Percentiles rank a stretch among this genome's conserved stretches.
phyloP scores from a whole-genome alignment of 2,797 vertebrate genomes.

The Enteromius anoplus region DNA sequence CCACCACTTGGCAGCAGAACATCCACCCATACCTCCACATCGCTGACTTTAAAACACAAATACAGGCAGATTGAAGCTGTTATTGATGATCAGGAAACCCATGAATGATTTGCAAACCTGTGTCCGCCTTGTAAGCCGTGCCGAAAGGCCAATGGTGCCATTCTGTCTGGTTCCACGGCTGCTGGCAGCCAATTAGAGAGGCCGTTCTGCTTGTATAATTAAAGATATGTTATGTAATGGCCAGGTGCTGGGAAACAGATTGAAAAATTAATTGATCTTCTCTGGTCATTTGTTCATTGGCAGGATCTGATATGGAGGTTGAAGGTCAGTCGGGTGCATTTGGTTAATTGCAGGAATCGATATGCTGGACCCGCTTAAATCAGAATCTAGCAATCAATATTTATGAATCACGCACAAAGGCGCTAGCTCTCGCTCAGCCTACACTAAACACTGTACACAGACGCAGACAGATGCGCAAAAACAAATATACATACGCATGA shows the following conservation, averaged over 20 bases:
- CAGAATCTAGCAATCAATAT: slow-evolving; percentile 1
- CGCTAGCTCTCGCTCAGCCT: not conserved
- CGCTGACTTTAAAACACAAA: slow-evolving; percentile 17
- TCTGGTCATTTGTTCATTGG: not conserved
- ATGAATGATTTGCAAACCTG: not conserved
- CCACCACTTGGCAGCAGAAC: not conserved
- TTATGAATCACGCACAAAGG: slow-evolving; percentile 6
- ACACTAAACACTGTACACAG: not conserved
- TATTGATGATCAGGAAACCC: not conserved
- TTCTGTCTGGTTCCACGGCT: not conserved
- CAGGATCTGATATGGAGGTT: slow-evolving; percentile 7
- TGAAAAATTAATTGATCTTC: slow-evolving; percentile 36
- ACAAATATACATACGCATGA: slow-evolving; percentile 36
- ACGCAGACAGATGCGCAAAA: slow-evolving; percentile 54
- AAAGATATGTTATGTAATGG: slow-evolving; percentile 42
- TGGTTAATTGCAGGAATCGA: slow-evolving; percentile 18
- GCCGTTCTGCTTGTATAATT: slow-evolving; percentile 40
- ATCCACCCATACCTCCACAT: not conserved
- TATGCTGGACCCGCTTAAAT: slow-evolving; percentile 9
- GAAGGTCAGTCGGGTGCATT: slow-evolving; percentile 15
- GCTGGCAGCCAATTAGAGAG: slow-evolving; percentile 31
- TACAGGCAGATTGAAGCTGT: not conserved
- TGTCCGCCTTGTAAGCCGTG: not conserved
- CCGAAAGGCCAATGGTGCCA: not conserved
- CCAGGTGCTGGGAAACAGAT: slow-evolving; percentile 39